Evolutionary conservation across 2,888 invertebrate genomes (phyloP).

Genomic region (Uropetala carovei): DNA sequence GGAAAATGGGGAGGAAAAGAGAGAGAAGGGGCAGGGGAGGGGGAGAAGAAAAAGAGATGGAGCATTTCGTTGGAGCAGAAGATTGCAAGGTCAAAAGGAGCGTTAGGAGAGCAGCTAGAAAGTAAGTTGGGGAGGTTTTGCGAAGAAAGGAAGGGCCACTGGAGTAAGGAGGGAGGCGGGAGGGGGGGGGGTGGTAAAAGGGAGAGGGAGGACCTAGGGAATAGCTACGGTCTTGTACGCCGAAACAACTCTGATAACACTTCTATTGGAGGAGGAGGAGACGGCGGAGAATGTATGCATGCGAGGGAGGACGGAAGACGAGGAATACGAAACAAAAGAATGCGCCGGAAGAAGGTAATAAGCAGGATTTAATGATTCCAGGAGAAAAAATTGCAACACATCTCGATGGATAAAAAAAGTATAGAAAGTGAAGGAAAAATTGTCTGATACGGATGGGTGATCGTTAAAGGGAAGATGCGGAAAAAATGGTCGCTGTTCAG

Average conservation of each 20-base stretch:
- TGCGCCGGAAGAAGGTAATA: not conserved
- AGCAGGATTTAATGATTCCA: too few relatives aligned
- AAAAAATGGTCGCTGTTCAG: too few relatives aligned
- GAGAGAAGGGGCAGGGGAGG: not conserved
- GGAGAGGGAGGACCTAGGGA: not conserved
- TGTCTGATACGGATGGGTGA: too few relatives aligned
- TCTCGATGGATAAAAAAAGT: too few relatives aligned
- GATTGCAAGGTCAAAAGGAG: constrained; percentile 13
- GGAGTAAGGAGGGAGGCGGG: not conserved
- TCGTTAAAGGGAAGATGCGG: too few relatives aligned
- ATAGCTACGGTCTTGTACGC: not conserved
- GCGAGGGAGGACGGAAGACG: not conserved
- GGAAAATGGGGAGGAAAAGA: not conserved
- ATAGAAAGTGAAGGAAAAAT: too few relatives aligned
- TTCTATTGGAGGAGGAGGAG: constrained; percentile 3
- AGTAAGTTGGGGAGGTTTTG: too few relatives aligned
- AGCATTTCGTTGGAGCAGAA: not conserved
- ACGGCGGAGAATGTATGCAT: not conserved
- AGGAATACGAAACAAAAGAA: not conserved
- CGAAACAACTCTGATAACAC: constrained; percentile 16
- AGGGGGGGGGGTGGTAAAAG: not conserved
- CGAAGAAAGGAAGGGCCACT: not conserved
- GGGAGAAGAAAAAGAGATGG: not conserved
- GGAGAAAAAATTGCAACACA: too few relatives aligned
- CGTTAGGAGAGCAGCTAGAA: not conserved